Evolutionary conservation across 2,888 invertebrate species (phyloP), one percentile per base, ranked within the genome.

Genomic region (Eupithecia inturbata): DNA sequence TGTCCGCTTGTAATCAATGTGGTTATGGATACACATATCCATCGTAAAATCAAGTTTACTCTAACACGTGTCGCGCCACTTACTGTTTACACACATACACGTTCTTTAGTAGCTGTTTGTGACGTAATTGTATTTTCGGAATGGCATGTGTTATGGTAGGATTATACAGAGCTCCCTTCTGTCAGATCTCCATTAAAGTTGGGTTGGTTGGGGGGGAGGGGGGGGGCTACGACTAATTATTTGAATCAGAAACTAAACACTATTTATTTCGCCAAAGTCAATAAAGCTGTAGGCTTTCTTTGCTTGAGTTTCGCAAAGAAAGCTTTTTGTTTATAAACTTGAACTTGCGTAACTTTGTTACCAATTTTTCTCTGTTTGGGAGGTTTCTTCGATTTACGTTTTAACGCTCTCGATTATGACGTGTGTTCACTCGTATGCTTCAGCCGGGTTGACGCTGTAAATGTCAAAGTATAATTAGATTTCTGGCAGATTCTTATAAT

Each of bases 401-500:
- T 22, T 57, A 26, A 57, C 26, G 12, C 57, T 53, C 26, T 57
- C 4, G 12, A 57, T 26, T 14, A 57, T 57, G 53, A 26, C 26
- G 57, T 57, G 57, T 26, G 53, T 53, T 16, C 16, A n/a, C 22
- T 9, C 68, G 49, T 60, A 57, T 33, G 22, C 62, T 63, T 28
- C 28, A 64, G 53, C 68, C 69, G 60, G 66, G 31, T 72, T 57
- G 41, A 57, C 53, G 31, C 26, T 28, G n/a, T 69, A 74, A 74
- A 74, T 63, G 71, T 71, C 68, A 66, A 41, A 9, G 28, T 64
- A 74, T 70, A 67, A 63, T 67, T 72, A 72, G 72, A 45, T 49
- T 62, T 53, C 67, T 67, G 22, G 57, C 53, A 71, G 22, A 68
- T 67, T 67, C 62, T 71, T 31, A 33, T 62, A 71, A 31, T 60